These are phyloP conservation scores for Boloria selene DNA, from an alignment of 2,888 invertebrate species.

Conservation along the genomic window DNA sequence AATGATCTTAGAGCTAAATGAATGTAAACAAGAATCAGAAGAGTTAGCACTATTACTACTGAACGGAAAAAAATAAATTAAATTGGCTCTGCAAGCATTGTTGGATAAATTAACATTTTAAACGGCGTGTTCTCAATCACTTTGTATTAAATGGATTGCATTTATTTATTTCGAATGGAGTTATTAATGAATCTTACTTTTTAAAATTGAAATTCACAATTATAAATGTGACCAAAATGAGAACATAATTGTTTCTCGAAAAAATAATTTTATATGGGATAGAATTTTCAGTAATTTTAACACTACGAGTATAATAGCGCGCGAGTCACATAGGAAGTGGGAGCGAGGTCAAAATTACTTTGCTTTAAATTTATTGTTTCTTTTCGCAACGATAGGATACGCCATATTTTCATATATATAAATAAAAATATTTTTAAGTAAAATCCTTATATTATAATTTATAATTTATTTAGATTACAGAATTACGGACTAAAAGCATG, in stretches of 20 bases:
- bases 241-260: conserved; percentile 5
- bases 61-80: conserved; percentile 12
- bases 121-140: not conserved
- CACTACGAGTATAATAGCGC: not conserved
- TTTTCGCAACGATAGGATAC: not conserved
- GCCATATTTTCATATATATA: not conserved
- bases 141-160: not conserved
- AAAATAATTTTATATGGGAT: conserved; percentile 9
- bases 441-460: no score
- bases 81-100: conserved; percentile 3
- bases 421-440: no score
- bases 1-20: conserved; percentile 18
- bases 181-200: not conserved
- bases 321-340: not conserved
- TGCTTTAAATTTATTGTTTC: not conserved
- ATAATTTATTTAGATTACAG: no score
- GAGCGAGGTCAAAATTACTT: not conserved
- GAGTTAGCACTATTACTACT: conserved; percentile 20
- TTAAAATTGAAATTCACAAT: conserved; percentile 3
- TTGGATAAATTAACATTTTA: conserved; percentile 2
- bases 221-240: not conserved
- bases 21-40: conserved; percentile 18
- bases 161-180: not conserved
- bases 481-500: no score
- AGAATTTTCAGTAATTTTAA: not conserved